Evolutionary conservation across 2,113 vertebrate genomes (phyloP).

Genomic region (Litocranius walleri): DNA sequence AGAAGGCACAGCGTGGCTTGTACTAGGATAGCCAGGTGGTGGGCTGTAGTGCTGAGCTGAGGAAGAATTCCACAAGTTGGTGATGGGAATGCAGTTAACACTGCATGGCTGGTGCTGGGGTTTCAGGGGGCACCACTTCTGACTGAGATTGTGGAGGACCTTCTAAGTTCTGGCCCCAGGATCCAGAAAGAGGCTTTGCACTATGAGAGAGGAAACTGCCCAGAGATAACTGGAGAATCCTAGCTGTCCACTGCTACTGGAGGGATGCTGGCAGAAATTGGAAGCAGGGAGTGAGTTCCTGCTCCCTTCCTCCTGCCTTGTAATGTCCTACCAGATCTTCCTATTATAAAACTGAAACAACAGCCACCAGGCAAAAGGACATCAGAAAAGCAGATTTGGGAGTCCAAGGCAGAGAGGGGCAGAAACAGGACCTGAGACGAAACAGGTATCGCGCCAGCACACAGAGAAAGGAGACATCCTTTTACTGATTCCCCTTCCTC

Average conservation of each 20-base stretch:
- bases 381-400: not conserved
- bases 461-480: not conserved
- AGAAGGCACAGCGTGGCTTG: not conserved
- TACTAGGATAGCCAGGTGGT: not conserved
- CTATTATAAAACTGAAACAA: not conserved
- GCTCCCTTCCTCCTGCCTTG: not conserved
- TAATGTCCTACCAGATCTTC: not conserved
- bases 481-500: not conserved
- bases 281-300: not conserved
- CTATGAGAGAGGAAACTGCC: not conserved
- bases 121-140: no score
- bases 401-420: not conserved
- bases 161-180: not conserved
- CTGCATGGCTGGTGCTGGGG: not conserved
- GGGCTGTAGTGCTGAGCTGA: no score
- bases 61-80: not conserved
- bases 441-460: not conserved
- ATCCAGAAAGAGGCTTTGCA: not conserved
- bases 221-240: not conserved
- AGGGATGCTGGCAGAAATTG: not conserved
- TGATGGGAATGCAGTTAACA: not conserved
- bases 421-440: not conserved
- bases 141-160: not conserved
- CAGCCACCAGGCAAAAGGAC: not conserved
- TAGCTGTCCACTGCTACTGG: not conserved